phyloP scores from a whole-genome alignment of 2,113 vertebrate species.

The Albula goreensis region DNA sequence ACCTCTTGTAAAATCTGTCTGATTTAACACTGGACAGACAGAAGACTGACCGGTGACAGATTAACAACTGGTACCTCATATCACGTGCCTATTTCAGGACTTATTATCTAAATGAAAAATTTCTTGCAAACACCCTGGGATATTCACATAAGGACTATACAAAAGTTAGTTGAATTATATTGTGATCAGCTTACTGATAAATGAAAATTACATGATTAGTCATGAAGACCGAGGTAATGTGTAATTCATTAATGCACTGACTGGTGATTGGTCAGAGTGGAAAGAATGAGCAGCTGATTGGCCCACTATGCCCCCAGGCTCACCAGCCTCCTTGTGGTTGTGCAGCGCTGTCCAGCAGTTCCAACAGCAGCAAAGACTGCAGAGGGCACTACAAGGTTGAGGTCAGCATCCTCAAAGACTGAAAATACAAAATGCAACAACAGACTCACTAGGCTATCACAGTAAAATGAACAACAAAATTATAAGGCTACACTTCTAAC shows the following conservation, averaged over 20 bases:
- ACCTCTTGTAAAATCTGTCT: too few relatives aligned
- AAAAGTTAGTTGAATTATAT: too few relatives aligned
- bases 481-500: too few relatives aligned
- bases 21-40: too few relatives aligned
- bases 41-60: too few relatives aligned
- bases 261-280: not conserved
- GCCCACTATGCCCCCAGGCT: constrained; percentile 34
- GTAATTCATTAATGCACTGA: not conserved
- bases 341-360: constrained; percentile 94
- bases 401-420: constrained; percentile 94
- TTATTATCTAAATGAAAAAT: too few relatives aligned
- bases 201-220: not conserved
- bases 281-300: not conserved
- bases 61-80: too few relatives aligned
- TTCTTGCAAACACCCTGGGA: too few relatives aligned
- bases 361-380: constrained; percentile 91
- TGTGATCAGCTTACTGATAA: too few relatives aligned
- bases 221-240: not conserved
- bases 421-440: constrained; percentile 18
- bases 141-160: too few relatives aligned
- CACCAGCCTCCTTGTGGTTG: constrained; percentile 87
- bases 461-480: too few relatives aligned
- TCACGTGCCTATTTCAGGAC: too few relatives aligned
- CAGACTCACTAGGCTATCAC: not conserved
- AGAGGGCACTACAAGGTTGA: constrained; percentile 87